Percentiles rank a stretch among this genome's conserved stretches.
These are phyloP conservation scores for Hypena proboscidalis DNA, from an alignment of 2,888 invertebrate species.

Conservation along the genomic window DNA sequence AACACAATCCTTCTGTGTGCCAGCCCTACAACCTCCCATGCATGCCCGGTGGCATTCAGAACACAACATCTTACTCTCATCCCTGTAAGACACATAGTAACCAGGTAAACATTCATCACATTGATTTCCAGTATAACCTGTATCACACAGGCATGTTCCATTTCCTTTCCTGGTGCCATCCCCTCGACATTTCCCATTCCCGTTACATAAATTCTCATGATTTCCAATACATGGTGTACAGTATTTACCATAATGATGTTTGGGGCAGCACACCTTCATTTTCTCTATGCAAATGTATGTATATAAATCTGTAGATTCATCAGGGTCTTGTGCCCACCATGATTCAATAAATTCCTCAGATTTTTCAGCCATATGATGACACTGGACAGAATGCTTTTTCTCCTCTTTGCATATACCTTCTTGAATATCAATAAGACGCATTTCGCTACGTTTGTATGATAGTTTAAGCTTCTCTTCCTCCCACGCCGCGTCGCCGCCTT, in stretches of 20 bases:
- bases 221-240: constrained; percentile 93
- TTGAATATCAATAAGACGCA: constrained; percentile 95
- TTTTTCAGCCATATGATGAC: constrained; percentile 93
- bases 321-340: constrained; percentile 91
- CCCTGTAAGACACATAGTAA: constrained; percentile 90
- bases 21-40: constrained; percentile 89
- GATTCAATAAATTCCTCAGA: constrained; percentile 93
- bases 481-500: constrained; percentile 97
- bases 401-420: constrained; percentile 93
- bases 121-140: constrained; percentile 91
- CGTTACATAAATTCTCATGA: constrained; percentile 90
- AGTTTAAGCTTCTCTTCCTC: constrained; percentile 94
- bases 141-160: constrained; percentile 94
- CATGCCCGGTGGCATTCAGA: constrained; percentile 93
- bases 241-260: constrained; percentile 91
- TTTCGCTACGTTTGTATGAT: constrained; percentile 94
- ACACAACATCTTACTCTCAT: constrained; percentile 90
- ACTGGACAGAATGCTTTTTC: constrained; percentile 90
- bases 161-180: constrained; percentile 97
- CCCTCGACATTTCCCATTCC: constrained; percentile 92
- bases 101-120: constrained; percentile 92
- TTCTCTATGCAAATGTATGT: constrained; percentile 92
- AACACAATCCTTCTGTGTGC: constrained; percentile 88
- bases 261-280: constrained; percentile 93
- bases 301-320: constrained; percentile 66